Base-by-base conservation (phyloP, 2,888 invertebrate genomes). In the Leptinotarsa haldemani region DNA sequence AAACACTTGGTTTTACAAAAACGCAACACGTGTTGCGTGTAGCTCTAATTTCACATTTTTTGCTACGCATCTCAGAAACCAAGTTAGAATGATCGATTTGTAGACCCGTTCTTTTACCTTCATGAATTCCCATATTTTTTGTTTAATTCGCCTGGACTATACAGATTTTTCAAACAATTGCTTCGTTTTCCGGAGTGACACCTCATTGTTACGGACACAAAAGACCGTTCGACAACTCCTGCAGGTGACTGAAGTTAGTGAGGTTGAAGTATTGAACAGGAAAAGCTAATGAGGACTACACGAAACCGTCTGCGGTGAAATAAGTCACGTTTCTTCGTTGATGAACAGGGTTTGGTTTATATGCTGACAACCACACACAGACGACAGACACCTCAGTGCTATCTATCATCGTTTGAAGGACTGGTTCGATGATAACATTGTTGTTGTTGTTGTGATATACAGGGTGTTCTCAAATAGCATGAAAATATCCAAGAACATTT, bases 251-350 rank as follows among this genome's bases (percentile, higher is more conserved):
- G 61, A 30, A 40, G 61, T 61, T 61, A 61, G 16, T 61, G 61
- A n/a, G 30, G 61, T 58, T 61, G 61, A 61, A 40, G n/a, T 61
- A 61, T 40, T 40, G 61, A 61, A 61, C 61, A 61, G n/a, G 61
- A 61, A 61, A 40, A 30, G 40, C 61, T 61, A 61, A 61, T 61
- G 61, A 61, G 30, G 30, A 61, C 61, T 61, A 13, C n/a, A 61
- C n/a, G 61, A 61, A 30, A 61, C 40, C 16, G 61, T 25, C 61
- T 61, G 40, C 4, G 61, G 16, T 4, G n/a, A 61, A 61, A 30
- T 40, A n/a, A 61, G 40, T 61, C 61, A 61, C 61, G 61, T 61
- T 61, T 61, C 40, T 40, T 56, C 5, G 16, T 61, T n/a, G 61
- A 16, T 61, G 30, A 61, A 30, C 61, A 30, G 18, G 16, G 61